Percentiles rank a stretch among this genome's conserved stretches.
Evolutionary conservation across 2,888 invertebrate species (phyloP).

Genomic region (Polydrusus cervinus): DNA sequence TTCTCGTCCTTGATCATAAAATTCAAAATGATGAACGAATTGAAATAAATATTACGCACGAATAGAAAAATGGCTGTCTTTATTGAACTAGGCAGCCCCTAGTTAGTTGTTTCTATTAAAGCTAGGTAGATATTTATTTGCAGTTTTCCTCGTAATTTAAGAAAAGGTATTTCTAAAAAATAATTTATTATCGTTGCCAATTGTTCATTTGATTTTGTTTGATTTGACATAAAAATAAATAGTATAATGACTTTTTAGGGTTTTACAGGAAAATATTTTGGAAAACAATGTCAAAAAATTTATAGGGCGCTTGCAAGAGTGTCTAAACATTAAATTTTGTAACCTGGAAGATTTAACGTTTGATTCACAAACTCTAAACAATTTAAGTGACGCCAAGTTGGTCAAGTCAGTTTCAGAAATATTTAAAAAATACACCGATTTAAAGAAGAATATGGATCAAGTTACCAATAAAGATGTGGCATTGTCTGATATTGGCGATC

Average conservation of each 20-base stretch:
- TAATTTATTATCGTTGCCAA: no score
- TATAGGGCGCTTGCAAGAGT: conserved; percentile 15
- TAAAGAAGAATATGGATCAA: conserved; percentile 3
- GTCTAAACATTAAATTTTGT: conserved; percentile 4
- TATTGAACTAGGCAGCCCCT: no score
- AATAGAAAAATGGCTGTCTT: no score
- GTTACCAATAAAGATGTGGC: neutral
- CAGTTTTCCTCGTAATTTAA: no score
- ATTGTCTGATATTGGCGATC: conserved; percentile 59
- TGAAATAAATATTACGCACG: no score
- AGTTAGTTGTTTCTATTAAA: no score
- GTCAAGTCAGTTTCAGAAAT: conserved; percentile 8
- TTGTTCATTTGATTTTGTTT: no score
- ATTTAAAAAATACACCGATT: conserved; percentile 3
- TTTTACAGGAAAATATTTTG: conserved; percentile 10
- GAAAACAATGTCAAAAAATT: conserved; percentile 18
- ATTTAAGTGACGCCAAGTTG: conserved; percentile 4
- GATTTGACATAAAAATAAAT: no score
- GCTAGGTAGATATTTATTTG: no score
- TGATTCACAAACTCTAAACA: neutral
- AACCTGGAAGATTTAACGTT: conserved; percentile 15
- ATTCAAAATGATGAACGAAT: no score
- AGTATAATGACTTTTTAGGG: neutral
- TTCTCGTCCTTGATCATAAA: no score
- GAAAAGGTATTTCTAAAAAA: no score